These are phyloP conservation scores for Aporophyla nigra DNA, from an alignment of 2,888 invertebrate genomes.

Conservation along the genomic window DNA sequence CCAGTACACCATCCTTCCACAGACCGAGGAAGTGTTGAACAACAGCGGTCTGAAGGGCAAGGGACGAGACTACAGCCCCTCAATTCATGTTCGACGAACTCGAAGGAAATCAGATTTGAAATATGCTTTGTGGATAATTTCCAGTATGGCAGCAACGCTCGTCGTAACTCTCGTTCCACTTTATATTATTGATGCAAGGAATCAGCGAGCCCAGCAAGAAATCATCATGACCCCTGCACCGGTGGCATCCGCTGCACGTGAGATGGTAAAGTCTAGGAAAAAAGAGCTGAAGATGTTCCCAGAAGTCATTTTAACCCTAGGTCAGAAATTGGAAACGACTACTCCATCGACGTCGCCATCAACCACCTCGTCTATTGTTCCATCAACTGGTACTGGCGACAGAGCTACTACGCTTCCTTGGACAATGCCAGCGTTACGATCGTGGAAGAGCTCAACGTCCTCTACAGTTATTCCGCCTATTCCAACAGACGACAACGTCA, in stretches of 20 bases:
- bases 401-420: conserved; percentile 86
- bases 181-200: conserved; percentile 82
- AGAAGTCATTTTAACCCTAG: conserved; percentile 76
- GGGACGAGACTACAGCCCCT: conserved; percentile 89
- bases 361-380: conserved; percentile 70
- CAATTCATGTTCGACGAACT: conserved; percentile 84
- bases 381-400: conserved; percentile 74
- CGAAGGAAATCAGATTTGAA: conserved; percentile 82
- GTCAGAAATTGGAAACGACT: conserved; percentile 76
- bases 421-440: conserved; percentile 89
- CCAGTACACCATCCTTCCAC: conserved; percentile 94
- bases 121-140: conserved; percentile 82
- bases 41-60: conserved; percentile 91
- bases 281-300: conserved; percentile 83
- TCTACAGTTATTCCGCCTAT: conserved; percentile 80
- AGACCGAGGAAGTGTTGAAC: conserved; percentile 92
- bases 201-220: conserved; percentile 74
- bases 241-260: conserved; percentile 77
- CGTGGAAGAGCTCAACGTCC: conserved; percentile 82
- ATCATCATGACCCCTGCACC: conserved; percentile 75
- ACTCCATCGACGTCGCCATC: conserved; percentile 72
- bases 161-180: conserved; percentile 82
- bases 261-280: conserved; percentile 83
- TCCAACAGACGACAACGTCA: conserved; percentile 80
- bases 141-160: conserved; percentile 81